Conservation (phyloP, 1,140 invertebrate genomes). For the Triops longicaudatus region DNA sequence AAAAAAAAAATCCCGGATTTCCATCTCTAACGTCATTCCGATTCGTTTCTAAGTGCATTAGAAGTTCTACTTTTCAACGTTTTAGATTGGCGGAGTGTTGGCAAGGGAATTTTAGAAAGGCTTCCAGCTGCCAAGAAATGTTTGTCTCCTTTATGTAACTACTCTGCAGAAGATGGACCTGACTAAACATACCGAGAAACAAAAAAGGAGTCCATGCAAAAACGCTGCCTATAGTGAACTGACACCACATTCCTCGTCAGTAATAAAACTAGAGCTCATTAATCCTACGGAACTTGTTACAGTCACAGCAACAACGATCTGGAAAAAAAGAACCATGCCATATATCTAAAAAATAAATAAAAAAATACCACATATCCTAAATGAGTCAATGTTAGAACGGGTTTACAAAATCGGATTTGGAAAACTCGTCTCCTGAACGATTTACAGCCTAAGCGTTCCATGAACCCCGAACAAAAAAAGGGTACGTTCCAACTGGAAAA, state of each 20-base stretch:
- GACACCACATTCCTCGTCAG: conserved; percentile 6
- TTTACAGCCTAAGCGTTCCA: not conserved
- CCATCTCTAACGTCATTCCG: not conserved
- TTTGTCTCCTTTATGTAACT: not conserved
- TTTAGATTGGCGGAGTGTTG: not conserved
- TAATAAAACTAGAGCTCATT: not conserved
- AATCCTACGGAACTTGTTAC: not conserved
- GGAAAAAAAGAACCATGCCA: not conserved
- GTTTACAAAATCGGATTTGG: no score
- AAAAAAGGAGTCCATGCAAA: not conserved
- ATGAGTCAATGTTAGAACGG: no score
- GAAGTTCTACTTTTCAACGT: not conserved
- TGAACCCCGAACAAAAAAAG: not conserved
- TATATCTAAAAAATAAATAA: no score
- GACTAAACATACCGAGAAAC: not conserved
- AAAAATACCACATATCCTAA: not conserved
- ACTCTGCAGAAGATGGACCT: not conserved
- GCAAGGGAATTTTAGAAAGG: not conserved
- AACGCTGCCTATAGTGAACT: conserved; percentile 7
- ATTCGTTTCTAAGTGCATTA: no score
- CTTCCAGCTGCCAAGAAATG: not conserved
- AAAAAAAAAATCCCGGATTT: not conserved
- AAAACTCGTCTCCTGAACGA: no score
- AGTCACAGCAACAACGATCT: not conserved
- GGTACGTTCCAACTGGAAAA: not conserved